These are phyloP conservation scores for Pyrgilauda ruficollis DNA, from an alignment of 2,113 vertebrate genomes.

Conservation along the genomic window DNA sequence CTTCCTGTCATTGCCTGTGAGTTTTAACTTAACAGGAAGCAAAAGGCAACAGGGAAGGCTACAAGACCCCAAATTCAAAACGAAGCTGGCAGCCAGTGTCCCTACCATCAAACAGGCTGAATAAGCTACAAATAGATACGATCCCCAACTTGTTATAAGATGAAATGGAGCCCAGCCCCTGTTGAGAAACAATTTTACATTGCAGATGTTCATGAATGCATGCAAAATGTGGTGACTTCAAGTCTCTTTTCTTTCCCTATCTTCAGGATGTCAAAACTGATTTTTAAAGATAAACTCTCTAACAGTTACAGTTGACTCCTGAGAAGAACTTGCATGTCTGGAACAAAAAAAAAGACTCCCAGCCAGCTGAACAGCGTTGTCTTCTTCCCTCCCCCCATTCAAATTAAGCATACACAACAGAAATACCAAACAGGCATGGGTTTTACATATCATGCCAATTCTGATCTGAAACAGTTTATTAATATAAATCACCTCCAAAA, in stretches of 20 bases:
- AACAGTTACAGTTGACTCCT: slow-evolving; percentile 18
- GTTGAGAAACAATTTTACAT: slow-evolving; percentile 41
- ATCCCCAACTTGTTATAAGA: slow-evolving; percentile 9
- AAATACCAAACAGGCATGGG: slow-evolving; percentile 41
- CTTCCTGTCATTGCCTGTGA: background rate
- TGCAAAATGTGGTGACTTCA: slow-evolving; percentile 35
- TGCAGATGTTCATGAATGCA: slow-evolving; percentile 43
- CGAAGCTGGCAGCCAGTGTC: background rate
- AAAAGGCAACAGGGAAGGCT: background rate
- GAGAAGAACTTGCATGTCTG: slow-evolving; percentile 21
- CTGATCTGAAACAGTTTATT: slow-evolving; percentile 19
- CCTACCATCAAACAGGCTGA: background rate
- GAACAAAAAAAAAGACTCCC: slow-evolving; percentile 19
- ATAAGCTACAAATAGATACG: background rate
- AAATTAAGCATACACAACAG: slow-evolving; percentile 29
- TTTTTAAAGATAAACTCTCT: slow-evolving; percentile 29
- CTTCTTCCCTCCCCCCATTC: slow-evolving; percentile 4
- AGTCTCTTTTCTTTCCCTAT: slow-evolving; percentile 1
- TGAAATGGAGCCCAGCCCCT: slow-evolving; percentile 10
- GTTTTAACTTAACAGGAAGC: background rate
- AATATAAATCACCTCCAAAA: slow-evolving; percentile 58
- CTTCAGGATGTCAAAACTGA: slow-evolving; percentile 30
- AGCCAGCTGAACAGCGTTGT: background rate
- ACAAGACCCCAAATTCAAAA: background rate
- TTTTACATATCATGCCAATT: slow-evolving; percentile 40